Percentiles rank a stretch among this genome's conserved stretches.
Conservation (phyloP, 2,888 invertebrate genomes). For the Sericinus montela region DNA sequence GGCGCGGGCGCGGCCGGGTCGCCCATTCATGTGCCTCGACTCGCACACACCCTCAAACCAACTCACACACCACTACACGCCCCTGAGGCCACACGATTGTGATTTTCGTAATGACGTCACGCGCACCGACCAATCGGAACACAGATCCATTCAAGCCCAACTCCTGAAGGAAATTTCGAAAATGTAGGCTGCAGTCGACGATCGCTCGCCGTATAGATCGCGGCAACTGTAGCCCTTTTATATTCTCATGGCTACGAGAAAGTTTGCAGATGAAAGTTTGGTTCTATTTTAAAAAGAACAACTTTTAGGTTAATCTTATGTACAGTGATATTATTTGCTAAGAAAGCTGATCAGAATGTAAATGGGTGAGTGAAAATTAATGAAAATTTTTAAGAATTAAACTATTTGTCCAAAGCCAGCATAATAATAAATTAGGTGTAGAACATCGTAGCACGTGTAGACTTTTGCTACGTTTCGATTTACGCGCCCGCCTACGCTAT, state of each 20-base stretch:
- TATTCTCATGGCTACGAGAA: not conserved
- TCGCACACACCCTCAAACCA: slow-evolving; percentile 55
- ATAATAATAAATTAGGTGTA: not conserved
- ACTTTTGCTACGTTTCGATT: slow-evolving; percentile 50
- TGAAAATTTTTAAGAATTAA: not conserved
- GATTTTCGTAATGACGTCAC: slow-evolving; percentile 86
- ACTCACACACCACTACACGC: slow-evolving; percentile 47
- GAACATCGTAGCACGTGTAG: slow-evolving; percentile 41
- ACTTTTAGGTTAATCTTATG: not conserved
- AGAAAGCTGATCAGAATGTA: not conserved
- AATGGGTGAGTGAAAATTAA: not conserved
- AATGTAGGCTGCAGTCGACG: slow-evolving; percentile 69
- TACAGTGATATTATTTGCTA: not conserved
- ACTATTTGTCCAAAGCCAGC: not conserved
- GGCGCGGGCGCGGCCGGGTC: slow-evolving; percentile 43
- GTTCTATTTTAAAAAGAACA: slow-evolving; percentile 5
- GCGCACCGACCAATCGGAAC: slow-evolving; percentile 77
- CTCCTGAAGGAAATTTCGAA: slow-evolving; percentile 79
- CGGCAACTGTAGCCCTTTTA: slow-evolving; percentile 23
- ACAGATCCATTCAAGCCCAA: slow-evolving; percentile 84
- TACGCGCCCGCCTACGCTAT: slow-evolving; percentile 62
- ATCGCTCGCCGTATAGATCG: slow-evolving; percentile 52
- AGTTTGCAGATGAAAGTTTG: slow-evolving; percentile 11
- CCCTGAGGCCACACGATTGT: slow-evolving; percentile 78
- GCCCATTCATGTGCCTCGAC: slow-evolving; percentile 30